A percentile compares a stretch with the other conserved stretches of the same genome.
These are phyloP conservation scores for Drosophila demipolita DNA, from an alignment of 2,888 invertebrate species.

Conservation along the genomic window DNA sequence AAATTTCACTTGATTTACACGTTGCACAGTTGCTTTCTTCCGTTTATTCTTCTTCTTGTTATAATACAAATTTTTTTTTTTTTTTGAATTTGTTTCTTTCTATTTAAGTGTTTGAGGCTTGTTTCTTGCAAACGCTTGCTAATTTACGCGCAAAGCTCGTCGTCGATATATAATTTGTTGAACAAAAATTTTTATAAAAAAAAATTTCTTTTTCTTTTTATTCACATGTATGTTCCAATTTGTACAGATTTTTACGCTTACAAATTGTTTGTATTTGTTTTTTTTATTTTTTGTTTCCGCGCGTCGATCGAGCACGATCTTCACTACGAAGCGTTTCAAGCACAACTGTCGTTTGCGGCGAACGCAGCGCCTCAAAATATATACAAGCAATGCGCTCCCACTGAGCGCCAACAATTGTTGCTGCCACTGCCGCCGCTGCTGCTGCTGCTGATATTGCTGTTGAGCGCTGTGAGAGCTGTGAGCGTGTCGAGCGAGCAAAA, in stretches of 20 bases:
- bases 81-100: slow-evolving; percentile 31
- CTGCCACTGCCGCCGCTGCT: slow-evolving; percentile 11
- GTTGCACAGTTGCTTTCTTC: slow-evolving; percentile 33
- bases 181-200: slow-evolving; percentile 51
- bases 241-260: slow-evolving; percentile 31
- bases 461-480: slow-evolving; percentile 55
- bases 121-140: slow-evolving; percentile 79
- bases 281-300: slow-evolving; percentile 37
- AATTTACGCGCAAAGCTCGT: slow-evolving; percentile 73
- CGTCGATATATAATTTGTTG: slow-evolving; percentile 41
- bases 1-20: slow-evolving; percentile 70
- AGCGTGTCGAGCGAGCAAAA: slow-evolving; percentile 56
- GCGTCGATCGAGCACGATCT: slow-evolving; percentile 78
- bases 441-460: slow-evolving; percentile 19
- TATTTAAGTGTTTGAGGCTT: slow-evolving; percentile 44
- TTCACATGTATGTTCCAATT: slow-evolving; percentile 41
- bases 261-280: slow-evolving; percentile 23
- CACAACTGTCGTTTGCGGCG: slow-evolving; percentile 82
- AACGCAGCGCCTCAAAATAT: slow-evolving; percentile 68
- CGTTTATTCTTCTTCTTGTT: slow-evolving; percentile 37
- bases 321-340: slow-evolving; percentile 83
- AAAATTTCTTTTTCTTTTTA: slow-evolving; percentile 63
- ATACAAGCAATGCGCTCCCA: slow-evolving; percentile 42
- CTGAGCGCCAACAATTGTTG: slow-evolving; percentile 43
- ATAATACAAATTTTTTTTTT: slow-evolving; percentile 36